Conservation (phyloP, 2,797 vertebrate species). For the Erithacus rubecula region DNA sequence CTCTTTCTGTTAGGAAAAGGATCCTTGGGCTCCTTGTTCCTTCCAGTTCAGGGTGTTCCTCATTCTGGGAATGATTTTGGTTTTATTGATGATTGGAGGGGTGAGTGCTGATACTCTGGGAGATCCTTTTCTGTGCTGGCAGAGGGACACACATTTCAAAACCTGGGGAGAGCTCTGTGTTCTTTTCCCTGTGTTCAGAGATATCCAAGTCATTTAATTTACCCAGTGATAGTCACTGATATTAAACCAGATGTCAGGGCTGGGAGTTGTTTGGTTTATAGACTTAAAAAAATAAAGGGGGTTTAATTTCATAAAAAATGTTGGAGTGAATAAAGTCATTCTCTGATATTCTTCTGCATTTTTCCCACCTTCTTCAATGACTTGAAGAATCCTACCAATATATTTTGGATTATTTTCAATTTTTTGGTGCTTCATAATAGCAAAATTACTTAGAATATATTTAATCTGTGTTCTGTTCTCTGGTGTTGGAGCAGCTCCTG, state of each 20-base stretch:
- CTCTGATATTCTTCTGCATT: neutral
- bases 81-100: neutral
- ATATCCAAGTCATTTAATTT: neutral
- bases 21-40: neutral
- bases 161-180: neutral
- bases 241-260: neutral
- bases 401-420: neutral
- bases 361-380: neutral
- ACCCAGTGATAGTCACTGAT: rapidly evolving
- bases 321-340: neutral
- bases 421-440: neutral
- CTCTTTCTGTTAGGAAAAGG: too few species aligned
- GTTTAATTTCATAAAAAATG: neutral
- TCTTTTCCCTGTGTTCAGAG: neutral
- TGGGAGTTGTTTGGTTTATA: neutral
- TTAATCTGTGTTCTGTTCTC: rapidly evolving
- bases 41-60: neutral
- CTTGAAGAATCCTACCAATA: too few species aligned
- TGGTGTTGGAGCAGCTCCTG: too few species aligned
- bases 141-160: rapidly evolving
- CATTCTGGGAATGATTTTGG: neutral
- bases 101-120: neutral
- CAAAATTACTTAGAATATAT: rapidly evolving
- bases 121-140: rapidly evolving
- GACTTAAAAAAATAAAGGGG: neutral